Conservation (phyloP, 2,888 invertebrate genomes). For the Dryobotodes eremita region DNA sequence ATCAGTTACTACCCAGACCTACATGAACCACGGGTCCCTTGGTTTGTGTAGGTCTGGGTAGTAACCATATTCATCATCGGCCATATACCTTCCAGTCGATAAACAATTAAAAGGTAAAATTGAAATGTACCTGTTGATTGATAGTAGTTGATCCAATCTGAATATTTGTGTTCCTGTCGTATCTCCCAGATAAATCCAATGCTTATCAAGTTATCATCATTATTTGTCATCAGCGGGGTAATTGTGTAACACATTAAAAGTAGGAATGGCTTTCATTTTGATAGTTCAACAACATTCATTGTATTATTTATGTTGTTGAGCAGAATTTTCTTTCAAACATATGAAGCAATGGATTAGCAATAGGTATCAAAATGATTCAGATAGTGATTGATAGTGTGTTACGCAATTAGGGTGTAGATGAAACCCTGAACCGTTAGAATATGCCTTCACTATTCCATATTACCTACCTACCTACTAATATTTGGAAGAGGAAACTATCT, state of each 20-base stretch:
- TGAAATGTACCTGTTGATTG: constrained; percentile 6
- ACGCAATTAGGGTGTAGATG: not conserved
- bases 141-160: not conserved
- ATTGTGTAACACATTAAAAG: too few relatives aligned
- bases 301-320: too few relatives aligned
- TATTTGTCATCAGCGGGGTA: not conserved
- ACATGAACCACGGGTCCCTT: too few relatives aligned
- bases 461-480: not conserved
- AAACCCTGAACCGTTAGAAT: not conserved
- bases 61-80: not conserved
- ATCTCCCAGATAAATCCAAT: not conserved
- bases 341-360: too few relatives aligned
- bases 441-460: not conserved
- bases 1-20: not conserved
- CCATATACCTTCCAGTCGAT: not conserved
- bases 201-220: constrained; percentile 14
- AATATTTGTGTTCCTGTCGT: not conserved
- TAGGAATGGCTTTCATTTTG: too few relatives aligned
- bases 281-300: too few relatives aligned
- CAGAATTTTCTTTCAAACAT: too few relatives aligned
- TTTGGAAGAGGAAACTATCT: not conserved
- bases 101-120: not conserved
- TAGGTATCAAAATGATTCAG: too few relatives aligned
- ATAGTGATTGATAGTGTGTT: too few relatives aligned
- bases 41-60: not conserved